These are phyloP conservation scores for Calosoma granatense DNA, from an alignment of 1,140 invertebrate species.

Conservation along the genomic window DNA sequence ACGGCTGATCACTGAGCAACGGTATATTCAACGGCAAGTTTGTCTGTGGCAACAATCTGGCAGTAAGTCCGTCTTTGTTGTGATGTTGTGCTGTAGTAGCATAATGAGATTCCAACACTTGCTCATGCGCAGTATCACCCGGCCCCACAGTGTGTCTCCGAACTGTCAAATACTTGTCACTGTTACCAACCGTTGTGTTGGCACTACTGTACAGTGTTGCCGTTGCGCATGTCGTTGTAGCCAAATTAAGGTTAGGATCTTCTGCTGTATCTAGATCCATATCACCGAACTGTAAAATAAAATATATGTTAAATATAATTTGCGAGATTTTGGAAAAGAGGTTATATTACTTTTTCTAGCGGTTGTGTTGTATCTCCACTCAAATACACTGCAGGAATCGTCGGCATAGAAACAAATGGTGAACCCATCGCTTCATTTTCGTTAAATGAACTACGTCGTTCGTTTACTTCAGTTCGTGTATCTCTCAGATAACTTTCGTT, in stretches of 20 bases:
- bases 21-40: slow-evolving; percentile 67
- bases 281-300: slow-evolving; percentile 47
- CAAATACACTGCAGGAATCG: slow-evolving; percentile 47
- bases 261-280: slow-evolving; percentile 48
- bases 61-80: slow-evolving; percentile 21
- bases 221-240: slow-evolving; percentile 22
- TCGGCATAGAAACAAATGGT: slow-evolving; percentile 48
- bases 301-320: slow-evolving; percentile 14
- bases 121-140: slow-evolving; percentile 73
- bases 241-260: slow-evolving; percentile 27
- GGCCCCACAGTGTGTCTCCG: slow-evolving; percentile 88
- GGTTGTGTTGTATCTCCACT: slow-evolving; percentile 41
- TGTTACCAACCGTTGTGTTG: slow-evolving; percentile 14
- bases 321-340: not conserved
- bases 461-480: slow-evolving; percentile 21
- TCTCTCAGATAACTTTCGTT: slow-evolving; percentile 29
- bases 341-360: slow-evolving; percentile 50
- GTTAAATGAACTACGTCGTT: slow-evolving; percentile 20
- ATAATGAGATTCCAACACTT: slow-evolving; percentile 31
- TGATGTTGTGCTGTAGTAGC: not conserved
- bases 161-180: slow-evolving; percentile 37
- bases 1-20: slow-evolving; percentile 61
- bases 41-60: slow-evolving; percentile 43
- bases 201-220: slow-evolving; percentile 24
- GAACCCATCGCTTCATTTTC: slow-evolving; percentile 32